phyloP scores from a whole-genome alignment of 2,797 vertebrate species.

The Sardinella longiceps region DNA sequence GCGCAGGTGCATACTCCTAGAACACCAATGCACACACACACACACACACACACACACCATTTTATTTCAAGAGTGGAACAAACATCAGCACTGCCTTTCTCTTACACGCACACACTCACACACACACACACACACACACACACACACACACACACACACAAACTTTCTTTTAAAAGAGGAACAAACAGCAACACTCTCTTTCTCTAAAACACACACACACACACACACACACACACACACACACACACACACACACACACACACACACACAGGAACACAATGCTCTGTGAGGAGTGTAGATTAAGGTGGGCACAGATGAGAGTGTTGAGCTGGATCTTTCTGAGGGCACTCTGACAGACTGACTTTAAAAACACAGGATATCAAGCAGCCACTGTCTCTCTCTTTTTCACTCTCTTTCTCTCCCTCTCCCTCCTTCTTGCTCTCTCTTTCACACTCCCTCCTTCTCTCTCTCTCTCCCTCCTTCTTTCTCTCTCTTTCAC shows the following conservation, averaged over 20 bases:
- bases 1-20: conserved; percentile 85
- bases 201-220: neutral
- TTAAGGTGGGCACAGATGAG: conserved; percentile 23
- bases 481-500: no score
- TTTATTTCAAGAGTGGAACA: no score
- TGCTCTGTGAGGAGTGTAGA: neutral
- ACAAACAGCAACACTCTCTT: no score
- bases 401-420: neutral
- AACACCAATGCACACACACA: conserved; percentile 30
- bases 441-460: no score
- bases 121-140: no score
- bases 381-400: neutral
- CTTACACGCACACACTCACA: neutral
- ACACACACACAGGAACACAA: neutral
- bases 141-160: no score
- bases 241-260: conserved; percentile 5
- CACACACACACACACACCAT: neutral
- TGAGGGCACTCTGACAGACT: conserved; percentile 27
- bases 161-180: no score
- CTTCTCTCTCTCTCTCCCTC: neutral
- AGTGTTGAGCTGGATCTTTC: conserved; percentile 53
- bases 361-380: conserved; percentile 27
- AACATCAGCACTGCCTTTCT: no score
- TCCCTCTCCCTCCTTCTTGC: no score
- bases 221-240: neutral